A percentile compares a stretch with the other conserved stretches of the same genome.
Conservation (phyloP, 2,888 invertebrate genomes). For the Camponotus fellah region DNA sequence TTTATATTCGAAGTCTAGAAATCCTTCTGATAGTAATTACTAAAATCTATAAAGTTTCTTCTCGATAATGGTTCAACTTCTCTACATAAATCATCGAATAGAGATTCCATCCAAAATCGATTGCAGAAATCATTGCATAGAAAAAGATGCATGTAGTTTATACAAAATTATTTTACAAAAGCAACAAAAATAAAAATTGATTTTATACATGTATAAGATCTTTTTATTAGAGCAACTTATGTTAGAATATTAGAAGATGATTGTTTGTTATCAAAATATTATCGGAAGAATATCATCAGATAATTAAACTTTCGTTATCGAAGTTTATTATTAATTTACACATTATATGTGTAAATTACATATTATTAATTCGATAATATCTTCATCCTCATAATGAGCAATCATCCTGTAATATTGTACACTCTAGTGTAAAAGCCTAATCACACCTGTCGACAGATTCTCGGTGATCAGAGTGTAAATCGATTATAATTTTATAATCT, state of each 20-base stretch:
- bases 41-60: constrained; percentile 46
- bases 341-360: no score
- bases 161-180: not conserved
- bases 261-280: no score
- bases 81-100: constrained; percentile 27
- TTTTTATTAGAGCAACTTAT: no score
- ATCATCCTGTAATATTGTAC: not conserved
- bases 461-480: not conserved
- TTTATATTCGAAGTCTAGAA: constrained; percentile 41
- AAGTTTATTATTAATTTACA: no score
- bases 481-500: not conserved
- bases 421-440: constrained; percentile 20
- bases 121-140: not conserved
- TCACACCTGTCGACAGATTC: not conserved
- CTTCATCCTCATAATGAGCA: not conserved
- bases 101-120: constrained; percentile 22
- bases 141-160: not conserved
- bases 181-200: not conserved
- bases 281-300: no score
- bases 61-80: constrained; percentile 45
- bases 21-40: constrained; percentile 37
- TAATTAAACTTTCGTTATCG: no score
- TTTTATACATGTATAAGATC: not conserved
- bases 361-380: not conserved
- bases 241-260: no score